Conservation (phyloP, 2,113 vertebrate species). For the Neofelis nebulosa region DNA sequence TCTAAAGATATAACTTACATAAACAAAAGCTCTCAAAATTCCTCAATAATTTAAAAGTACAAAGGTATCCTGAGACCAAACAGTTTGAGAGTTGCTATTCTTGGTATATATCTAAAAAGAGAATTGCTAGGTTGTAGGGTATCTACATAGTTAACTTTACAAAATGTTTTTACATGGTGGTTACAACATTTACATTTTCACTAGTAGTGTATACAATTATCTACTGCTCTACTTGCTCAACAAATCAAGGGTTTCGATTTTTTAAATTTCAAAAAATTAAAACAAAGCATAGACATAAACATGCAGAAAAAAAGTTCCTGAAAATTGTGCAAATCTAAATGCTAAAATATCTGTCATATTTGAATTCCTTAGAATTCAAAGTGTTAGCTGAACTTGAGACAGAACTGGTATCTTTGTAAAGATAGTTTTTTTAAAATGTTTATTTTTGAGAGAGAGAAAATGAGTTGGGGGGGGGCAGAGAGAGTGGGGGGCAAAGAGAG, state of each 20-base stretch:
- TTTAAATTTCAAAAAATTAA: neutral
- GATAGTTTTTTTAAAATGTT: neutral
- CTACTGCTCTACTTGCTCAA: neutral
- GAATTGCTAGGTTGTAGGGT: neutral
- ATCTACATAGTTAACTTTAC: neutral
- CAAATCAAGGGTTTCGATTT: conserved; percentile 1
- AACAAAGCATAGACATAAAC: neutral
- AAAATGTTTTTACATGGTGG: neutral
- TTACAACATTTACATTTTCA: neutral
- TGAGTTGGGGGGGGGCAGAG: neutral
- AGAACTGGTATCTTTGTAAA: neutral
- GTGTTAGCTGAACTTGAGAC: neutral
- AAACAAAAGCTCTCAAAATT: neutral
- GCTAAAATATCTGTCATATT: neutral
- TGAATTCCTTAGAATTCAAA: conserved; percentile 26
- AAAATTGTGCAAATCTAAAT: neutral
- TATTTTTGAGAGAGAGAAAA: neutral
- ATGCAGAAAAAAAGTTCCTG: neutral
- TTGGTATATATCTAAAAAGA: neutral
- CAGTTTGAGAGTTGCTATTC: neutral
- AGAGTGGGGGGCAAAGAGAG: neutral
- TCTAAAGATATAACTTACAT: neutral
- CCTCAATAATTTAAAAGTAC: neutral
- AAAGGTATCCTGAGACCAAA: neutral
- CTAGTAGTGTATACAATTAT: neutral